Evolutionary conservation across 2,113 vertebrate genomes (phyloP), one percentile per base, ranked within the genome.

Genomic region (Paramisgurnus dabryanus): DNA sequence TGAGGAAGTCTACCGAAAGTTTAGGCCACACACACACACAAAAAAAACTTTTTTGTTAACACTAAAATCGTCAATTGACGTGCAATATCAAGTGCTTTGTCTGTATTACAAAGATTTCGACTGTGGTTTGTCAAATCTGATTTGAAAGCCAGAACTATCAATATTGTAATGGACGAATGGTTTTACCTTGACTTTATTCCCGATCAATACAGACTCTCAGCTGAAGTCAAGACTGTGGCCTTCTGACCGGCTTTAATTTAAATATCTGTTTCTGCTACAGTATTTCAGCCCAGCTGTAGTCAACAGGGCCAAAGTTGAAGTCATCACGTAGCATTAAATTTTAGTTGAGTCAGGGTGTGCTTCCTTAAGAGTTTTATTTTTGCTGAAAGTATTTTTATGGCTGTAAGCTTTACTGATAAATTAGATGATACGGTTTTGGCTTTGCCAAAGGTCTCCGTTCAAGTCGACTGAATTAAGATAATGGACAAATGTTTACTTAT

Each of bases 171-270:
- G 34, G 58, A 7, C 61, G 41, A 34, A 17, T 49, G 41, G 18
- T 63, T 63, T 75, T 63, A 75, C 58, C 72, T 74, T 75, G 58
- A 63, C 47, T 63, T 2, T n/a, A 49, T 75, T 22, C 7, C 12
- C 5, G 43, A 64, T 75, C 72, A 64, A 64, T 75, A 49, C 10
- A 43, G 22, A 43, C 41, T 47, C 43, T 50, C 39, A 39, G 64
- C 41, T 17, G 58, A 63, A 49, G 13, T 18, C 0, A 15, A 75
- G 58, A 22, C 43, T 64, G 13, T 47, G 72, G 43, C 58, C 72
- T 49, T 49, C 12, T 49, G 72, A 43, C 58, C 41, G 18, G 4
- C 55, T 73, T 17, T 75, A 47, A 27, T 63, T 47, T 27, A 63
- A 63, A 45, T 4, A 12, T 27, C n/a, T 47, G 3, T 61, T 61